Percentiles rank a stretch among this genome's conserved stretches.
Evolutionary conservation across 2,888 invertebrate genomes (phyloP).

Genomic region (Eristalis intricaria): DNA sequence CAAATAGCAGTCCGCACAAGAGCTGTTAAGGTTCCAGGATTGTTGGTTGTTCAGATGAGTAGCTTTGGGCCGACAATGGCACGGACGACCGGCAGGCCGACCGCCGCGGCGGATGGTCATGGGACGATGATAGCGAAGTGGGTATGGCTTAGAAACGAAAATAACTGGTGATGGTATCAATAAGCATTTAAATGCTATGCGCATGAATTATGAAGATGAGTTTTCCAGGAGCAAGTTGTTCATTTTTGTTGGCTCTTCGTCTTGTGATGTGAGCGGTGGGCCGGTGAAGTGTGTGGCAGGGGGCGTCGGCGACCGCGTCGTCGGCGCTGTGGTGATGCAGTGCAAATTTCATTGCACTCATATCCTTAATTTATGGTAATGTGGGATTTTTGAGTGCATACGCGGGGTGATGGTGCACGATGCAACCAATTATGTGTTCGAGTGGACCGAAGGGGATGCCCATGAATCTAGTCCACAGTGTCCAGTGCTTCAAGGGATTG

Average conservation of each 20-base stretch:
- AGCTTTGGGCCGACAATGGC: conserved; percentile 44
- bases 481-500: neutral
- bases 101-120: conserved; percentile 31
- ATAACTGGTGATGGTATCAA: conserved; percentile 70
- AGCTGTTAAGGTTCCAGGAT: conserved; percentile 54
- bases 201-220: conserved; percentile 72
- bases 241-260: conserved; percentile 8
- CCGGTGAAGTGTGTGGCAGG: neutral
- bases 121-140: conserved; percentile 63
- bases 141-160: conserved; percentile 59
- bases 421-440: neutral
- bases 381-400: neutral
- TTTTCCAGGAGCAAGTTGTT: conserved; percentile 64
- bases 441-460: neutral
- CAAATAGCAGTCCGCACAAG: conserved; percentile 57
- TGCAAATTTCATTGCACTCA: conserved; percentile 1
- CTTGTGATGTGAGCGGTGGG: neutral
- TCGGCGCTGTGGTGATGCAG: neutral
- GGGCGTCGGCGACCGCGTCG: neutral
- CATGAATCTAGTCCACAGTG: neutral
- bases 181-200: conserved; percentile 72
- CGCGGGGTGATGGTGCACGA: neutral
- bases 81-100: conserved; percentile 11
- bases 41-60: conserved; percentile 59
- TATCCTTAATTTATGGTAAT: neutral